Evolutionary conservation across 2,888 invertebrate species (phyloP).

Genomic region (Hirtodrosophila confusa): DNA sequence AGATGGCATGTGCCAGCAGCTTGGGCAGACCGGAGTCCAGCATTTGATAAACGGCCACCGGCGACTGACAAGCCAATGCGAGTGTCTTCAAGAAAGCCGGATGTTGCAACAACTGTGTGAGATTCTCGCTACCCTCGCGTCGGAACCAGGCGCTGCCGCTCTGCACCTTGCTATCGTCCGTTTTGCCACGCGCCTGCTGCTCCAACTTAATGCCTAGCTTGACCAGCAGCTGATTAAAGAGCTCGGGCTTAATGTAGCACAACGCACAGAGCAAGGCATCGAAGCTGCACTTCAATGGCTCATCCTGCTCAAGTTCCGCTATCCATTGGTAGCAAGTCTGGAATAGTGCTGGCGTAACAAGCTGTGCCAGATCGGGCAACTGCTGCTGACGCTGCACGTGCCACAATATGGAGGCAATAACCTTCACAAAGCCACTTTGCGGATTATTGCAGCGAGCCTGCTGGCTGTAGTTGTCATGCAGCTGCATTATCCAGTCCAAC

Average conservation of each 20-base stretch:
- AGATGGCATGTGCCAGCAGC: constrained; percentile 87
- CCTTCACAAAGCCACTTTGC: constrained; percentile 87
- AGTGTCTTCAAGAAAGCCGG: constrained; percentile 90
- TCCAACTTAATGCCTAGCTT: constrained; percentile 87
- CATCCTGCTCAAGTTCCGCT: constrained; percentile 88
- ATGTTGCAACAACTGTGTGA: constrained; percentile 86
- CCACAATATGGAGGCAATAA: constrained; percentile 93
- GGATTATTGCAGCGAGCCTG: constrained; percentile 83
- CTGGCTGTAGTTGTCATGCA: constrained; percentile 80
- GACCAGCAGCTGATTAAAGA: constrained; percentile 90
- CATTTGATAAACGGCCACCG: constrained; percentile 90
- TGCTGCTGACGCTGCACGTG: constrained; percentile 87
- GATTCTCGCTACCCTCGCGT: constrained; percentile 86
- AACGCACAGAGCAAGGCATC: constrained; percentile 94
- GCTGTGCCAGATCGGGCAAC: constrained; percentile 87
- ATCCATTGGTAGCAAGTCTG: constrained; percentile 92
- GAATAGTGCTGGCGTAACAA: constrained; percentile 91
- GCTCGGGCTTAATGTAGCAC: constrained; percentile 92
- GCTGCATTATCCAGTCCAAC: constrained; percentile 88
- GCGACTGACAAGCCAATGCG: constrained; percentile 92
- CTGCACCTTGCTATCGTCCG: constrained; percentile 88
- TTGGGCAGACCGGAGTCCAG: constrained; percentile 90
- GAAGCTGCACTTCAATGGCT: constrained; percentile 92
- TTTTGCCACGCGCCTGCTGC: constrained; percentile 85
- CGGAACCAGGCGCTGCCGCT: constrained; percentile 87